Base-by-base conservation (phyloP, 2,113 vertebrate genomes). In the Dasypus novemcinctus region DNA sequence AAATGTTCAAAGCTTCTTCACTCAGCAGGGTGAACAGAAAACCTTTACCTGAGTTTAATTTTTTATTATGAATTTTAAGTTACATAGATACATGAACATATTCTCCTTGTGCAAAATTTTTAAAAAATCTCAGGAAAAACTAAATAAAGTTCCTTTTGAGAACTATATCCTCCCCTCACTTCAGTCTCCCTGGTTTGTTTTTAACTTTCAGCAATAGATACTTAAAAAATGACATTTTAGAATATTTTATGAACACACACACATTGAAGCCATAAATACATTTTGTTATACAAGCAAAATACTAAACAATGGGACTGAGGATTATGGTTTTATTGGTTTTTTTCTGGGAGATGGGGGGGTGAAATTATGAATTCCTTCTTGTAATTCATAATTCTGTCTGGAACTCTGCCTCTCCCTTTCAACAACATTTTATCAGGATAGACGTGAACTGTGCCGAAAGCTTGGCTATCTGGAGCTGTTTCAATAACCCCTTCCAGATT, bases 401-500 rank as follows among this genome's bases (percentile, higher is more conserved):
- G 64, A 83, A 99, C 96, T 87, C 99, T 99, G 49, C 99, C 99
- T 7, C 79, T 97, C 46, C 99, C 99, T 93, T 98, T 98, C n/a
- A 99, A 95, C 6, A 99, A 54, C 99, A 99, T 99, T 96, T 98
- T 98, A 96, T 99, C 99, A 52, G 99, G 95, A 18, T 99, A 99
- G 61, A 99, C 99, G 0, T 98, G 97, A 31, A 99, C 86, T 0
- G 99, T 99, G 79, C 97, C 99, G 15, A 99, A 99, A 21, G 99
- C 99, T 27, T 99, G 98, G 94, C 97, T 98, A 13, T 98, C 97
- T 0, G 99, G 99, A 0, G 98, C 98, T 0, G 99, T 99, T 98
- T 99, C 99, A 15, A 99, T 99, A 68, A 99, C 97, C 0, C 99
- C 99, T 93, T 99, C 98, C 43, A 99, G 29, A 0, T 99, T 99